Conservation (phyloP, 2,888 invertebrate genomes). For the Hoplodrina blanda region DNA sequence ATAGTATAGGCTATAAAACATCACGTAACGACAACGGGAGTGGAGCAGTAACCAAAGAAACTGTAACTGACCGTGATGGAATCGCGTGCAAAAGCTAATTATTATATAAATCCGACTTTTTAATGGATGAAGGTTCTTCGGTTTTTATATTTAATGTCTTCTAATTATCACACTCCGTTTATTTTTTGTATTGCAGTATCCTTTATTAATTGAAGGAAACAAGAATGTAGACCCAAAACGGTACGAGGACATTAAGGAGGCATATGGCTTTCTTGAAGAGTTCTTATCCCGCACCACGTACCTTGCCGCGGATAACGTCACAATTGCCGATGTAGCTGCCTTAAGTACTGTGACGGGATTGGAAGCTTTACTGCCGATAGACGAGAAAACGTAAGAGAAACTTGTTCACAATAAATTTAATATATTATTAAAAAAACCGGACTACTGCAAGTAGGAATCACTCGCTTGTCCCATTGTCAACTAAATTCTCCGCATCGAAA, state of each 20-base stretch:
- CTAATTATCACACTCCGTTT: background rate
- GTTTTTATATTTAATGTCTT: background rate
- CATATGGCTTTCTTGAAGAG: constrained; percentile 23
- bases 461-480: too few species aligned
- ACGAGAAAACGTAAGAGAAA: constrained; percentile 14
- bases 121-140: too few species aligned
- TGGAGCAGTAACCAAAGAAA: too few species aligned
- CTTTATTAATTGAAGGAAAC: constrained; percentile 62
- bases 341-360: constrained; percentile 13
- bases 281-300: constrained; percentile 17
- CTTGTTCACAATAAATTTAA: background rate
- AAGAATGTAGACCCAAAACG: constrained; percentile 7
- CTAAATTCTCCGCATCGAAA: too few species aligned
- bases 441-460: too few species aligned
- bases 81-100: too few species aligned
- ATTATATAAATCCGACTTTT: too few species aligned
- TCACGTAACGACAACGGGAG: too few species aligned
- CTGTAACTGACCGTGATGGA: too few species aligned
- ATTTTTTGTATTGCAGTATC: constrained; percentile 1
- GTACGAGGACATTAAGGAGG: constrained; percentile 25
- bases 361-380: constrained; percentile 5
- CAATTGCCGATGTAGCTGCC: constrained; percentile 32
- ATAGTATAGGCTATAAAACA: too few species aligned
- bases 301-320: constrained; percentile 25
- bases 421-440: too few species aligned